Evolutionary conservation across 2,113 vertebrate species (phyloP).

Genomic region (Sphyrna mokarran): DNA sequence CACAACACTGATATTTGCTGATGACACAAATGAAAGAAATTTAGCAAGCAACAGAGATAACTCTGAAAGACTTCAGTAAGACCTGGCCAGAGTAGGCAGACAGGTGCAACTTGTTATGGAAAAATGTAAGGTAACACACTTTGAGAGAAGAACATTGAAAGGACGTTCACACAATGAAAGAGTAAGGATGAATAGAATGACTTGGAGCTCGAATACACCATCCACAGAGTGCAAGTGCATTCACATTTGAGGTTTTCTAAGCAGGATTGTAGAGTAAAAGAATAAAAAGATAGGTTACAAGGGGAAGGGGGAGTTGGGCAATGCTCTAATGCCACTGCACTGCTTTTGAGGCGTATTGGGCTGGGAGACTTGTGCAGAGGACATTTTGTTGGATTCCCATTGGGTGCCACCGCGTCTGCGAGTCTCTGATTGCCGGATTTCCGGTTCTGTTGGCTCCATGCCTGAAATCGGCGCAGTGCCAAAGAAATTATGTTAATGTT

Average conservation of each 20-base stretch:
- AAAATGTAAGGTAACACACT: neutral
- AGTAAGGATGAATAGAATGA: neutral
- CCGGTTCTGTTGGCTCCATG: too few relatives aligned
- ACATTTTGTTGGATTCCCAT: too few relatives aligned
- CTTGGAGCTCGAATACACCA: neutral
- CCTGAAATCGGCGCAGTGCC: too few relatives aligned
- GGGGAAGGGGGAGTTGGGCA: too few relatives aligned
- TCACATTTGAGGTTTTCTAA: neutral
- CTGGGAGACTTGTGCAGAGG: too few relatives aligned
- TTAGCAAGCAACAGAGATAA: neutral
- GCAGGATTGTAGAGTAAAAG: neutral
- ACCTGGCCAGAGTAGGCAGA: neutral
- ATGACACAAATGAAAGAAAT: neutral
- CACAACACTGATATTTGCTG: neutral
- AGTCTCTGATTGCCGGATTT: too few relatives aligned
- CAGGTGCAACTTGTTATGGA: neutral
- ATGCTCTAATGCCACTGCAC: too few relatives aligned
- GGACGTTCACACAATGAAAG: neutral
- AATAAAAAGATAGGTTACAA: neutral
- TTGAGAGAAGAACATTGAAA: neutral
- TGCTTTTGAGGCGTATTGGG: too few relatives aligned
- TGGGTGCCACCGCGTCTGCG: too few relatives aligned
- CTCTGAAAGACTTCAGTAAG: neutral
- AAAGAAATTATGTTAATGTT: too few relatives aligned
- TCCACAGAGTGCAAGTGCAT: neutral